Conservation (phyloP, 2,888 invertebrate species). For the Chrysomela aeneicollis region DNA sequence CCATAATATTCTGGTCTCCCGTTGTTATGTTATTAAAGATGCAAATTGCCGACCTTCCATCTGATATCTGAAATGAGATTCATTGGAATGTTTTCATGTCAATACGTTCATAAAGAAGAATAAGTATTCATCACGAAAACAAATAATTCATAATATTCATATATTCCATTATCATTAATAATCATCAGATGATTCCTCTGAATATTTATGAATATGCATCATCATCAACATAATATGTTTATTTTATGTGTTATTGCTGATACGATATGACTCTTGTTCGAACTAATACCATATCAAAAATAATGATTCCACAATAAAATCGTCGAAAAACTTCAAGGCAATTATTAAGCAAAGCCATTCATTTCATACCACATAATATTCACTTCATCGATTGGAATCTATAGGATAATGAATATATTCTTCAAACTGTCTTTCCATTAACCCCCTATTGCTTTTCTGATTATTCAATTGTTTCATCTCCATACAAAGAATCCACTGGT, state of each 20-base stretch:
- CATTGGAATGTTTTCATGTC: not conserved
- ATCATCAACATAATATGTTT: not conserved
- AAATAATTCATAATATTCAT: conserved; percentile 41
- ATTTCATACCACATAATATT: no score
- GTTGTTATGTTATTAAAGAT: no score
- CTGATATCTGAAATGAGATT: not conserved
- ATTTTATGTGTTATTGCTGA: no score
- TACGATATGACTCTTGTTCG: no score
- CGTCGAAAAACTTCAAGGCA: no score
- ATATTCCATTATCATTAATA: not conserved
- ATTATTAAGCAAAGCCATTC: no score
- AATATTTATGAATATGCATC: not conserved
- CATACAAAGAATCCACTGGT: conserved; percentile 32
- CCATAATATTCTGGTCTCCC: no score
- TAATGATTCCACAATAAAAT: no score
- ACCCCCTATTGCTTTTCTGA: not conserved
- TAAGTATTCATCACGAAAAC: conserved; percentile 36
- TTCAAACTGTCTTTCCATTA: not conserved
- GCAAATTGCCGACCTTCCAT: no score
- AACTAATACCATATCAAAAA: no score
- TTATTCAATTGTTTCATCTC: not conserved
- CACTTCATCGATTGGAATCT: not conserved
- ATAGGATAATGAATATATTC: not conserved
- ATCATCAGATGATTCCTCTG: not conserved
- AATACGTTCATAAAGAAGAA: conserved; percentile 31